Evolutionary conservation across 2,888 invertebrate species (phyloP), one percentile per base, ranked within the genome.

Genomic region (Protophormia terraenovae): DNA sequence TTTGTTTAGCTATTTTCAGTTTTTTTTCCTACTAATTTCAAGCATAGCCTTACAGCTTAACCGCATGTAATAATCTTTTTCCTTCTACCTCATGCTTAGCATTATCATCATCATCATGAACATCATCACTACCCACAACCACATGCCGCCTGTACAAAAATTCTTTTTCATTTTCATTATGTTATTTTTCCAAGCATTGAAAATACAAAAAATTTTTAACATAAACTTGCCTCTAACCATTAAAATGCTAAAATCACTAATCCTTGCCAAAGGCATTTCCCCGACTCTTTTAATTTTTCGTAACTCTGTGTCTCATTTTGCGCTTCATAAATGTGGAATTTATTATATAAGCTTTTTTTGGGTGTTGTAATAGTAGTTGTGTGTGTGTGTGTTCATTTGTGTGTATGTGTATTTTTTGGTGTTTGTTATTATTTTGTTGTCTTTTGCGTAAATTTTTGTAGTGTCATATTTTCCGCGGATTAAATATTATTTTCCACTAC

Each of bases 401-500:
- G 12, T 29, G 12, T 22, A 14, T 50, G 19, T 58, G 53, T 22
- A 55, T n/a, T 16, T 58, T 24, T 16, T 27, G 41, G 12, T n/a
- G 5, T 38, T 24, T 67, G 29, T 58, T 45, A 5, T 41, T 71
- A 24, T 29, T 60, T 24, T 67, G 35, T 41, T 22, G 4, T 62
- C 29, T 24, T 64, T 71, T 71, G 76, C 62, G 64, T 76, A 76
- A 19, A 83, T 62, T 83, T 77, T 55, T 71, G 22, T 55, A 64
- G 90, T 90, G 90, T 90, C 90, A 90, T 89, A 90, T 90, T 90
- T 90, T 89, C 89, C 88, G 89, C 90, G 89, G 90, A 90, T 91
- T 90, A 90, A 89, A 89, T 89, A 88, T 53, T 72, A 86, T 84
- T 84, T 86, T 86, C 72, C 73, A 80, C 71, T 41, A 69, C 58